Conservation (phyloP, 1,140 invertebrate genomes). For the Chionoecetes opilio region DNA sequence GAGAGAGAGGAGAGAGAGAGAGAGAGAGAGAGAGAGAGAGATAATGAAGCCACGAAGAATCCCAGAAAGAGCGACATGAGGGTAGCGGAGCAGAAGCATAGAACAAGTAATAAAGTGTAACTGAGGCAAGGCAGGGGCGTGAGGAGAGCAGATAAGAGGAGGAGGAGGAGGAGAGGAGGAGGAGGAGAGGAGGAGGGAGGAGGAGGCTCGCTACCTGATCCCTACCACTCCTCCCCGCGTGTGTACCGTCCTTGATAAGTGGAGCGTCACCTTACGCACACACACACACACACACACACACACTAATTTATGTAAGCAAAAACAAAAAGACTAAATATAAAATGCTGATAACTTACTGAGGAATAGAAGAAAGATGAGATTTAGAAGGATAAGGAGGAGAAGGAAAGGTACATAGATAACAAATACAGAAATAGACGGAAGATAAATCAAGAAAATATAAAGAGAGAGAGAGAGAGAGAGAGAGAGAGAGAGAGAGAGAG, state of each 20-base stretch:
- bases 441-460: background rate
- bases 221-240: background rate
- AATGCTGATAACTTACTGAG: background rate
- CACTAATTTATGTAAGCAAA: background rate
- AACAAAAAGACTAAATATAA: too few relatives aligned
- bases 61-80: too few relatives aligned
- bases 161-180: slow-evolving; percentile 21
- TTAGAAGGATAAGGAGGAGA: background rate
- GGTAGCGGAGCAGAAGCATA: background rate
- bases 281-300: slow-evolving; percentile 68
- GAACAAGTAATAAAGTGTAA: background rate
- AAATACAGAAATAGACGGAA: background rate
- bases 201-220: background rate
- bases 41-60: too few relatives aligned
- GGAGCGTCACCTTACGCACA: slow-evolving; percentile 37
- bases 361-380: background rate
- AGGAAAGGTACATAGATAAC: background rate
- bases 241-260: slow-evolving; percentile 18
- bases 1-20: background rate
- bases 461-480: background rate
- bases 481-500: slow-evolving; percentile 10
- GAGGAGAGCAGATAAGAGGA: slow-evolving; percentile 13
- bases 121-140: background rate
- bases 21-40: background rate
- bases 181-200: background rate